These are phyloP conservation scores for Burhinus bistriatus DNA, from an alignment of 2,113 vertebrate genomes.

Conservation along the genomic window DNA sequence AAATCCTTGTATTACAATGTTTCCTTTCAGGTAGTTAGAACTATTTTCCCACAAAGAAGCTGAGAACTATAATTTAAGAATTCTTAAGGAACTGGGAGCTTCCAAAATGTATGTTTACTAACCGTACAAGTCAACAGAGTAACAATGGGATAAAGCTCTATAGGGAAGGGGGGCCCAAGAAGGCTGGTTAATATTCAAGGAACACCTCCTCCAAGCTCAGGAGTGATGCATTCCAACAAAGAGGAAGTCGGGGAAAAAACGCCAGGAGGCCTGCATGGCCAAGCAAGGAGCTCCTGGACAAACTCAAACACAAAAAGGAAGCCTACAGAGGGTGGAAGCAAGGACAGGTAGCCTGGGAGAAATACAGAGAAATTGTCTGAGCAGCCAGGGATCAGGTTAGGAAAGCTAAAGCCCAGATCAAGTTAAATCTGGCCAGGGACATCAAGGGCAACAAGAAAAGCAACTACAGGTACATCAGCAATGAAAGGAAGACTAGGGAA, in stretches of 20 bases:
- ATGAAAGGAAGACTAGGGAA: neutral
- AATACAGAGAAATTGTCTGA: neutral
- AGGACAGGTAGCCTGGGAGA: neutral
- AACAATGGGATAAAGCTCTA: neutral
- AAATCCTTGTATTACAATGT: neutral
- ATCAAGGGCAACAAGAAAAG: neutral
- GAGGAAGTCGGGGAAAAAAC: neutral
- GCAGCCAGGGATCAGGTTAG: neutral
- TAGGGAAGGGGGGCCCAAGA: neutral
- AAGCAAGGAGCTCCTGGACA: neutral
- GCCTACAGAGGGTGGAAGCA: neutral
- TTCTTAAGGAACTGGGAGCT: neutral
- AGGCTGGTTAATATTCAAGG: neutral
- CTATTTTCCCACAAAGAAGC: neutral
- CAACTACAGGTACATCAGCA: neutral
- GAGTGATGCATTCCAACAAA: neutral
- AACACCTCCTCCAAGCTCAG: neutral
- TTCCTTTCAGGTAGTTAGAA: neutral
- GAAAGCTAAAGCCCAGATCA: neutral
- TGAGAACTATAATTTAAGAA: neutral
- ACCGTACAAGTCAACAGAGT: neutral
- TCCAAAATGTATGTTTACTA: neutral
- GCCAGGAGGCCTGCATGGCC: neutral
- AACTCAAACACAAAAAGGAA: neutral
- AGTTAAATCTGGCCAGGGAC: neutral